These are phyloP conservation scores for Minunthozetes semirufus DNA, from an alignment of 2,888 invertebrate genomes.

Conservation along the genomic window DNA sequence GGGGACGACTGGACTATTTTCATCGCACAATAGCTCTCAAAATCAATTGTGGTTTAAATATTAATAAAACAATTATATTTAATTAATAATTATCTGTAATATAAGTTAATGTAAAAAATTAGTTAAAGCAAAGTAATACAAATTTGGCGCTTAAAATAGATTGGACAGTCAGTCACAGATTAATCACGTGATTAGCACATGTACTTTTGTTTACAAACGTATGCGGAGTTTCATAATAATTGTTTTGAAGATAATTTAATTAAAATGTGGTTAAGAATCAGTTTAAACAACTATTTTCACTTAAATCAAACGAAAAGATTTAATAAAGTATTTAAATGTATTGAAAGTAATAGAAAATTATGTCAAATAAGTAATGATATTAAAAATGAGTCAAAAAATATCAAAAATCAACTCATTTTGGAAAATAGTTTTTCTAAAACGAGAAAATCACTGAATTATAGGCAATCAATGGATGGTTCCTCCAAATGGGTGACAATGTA, in stretches of 20 bases:
- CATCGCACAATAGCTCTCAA: neutral
- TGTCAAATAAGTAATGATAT: slow-evolving; percentile 3
- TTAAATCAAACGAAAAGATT: neutral
- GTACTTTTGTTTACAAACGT: neutral
- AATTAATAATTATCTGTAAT: no score
- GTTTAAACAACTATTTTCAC: neutral
- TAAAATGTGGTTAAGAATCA: neutral
- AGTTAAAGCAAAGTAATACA: no score
- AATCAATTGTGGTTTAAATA: no score
- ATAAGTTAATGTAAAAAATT: no score
- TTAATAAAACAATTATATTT: no score
- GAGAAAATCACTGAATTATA: neutral
- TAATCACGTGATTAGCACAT: neutral
- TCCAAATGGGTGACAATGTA: slow-evolving; percentile 52
- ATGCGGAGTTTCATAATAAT: neutral
- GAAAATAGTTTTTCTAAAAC: slow-evolving; percentile 15
- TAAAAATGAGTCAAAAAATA: neutral
- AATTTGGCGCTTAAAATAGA: neutral
- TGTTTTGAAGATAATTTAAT: neutral
- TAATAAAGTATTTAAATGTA: neutral
- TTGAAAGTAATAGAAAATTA: neutral
- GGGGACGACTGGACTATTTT: slow-evolving; percentile 6
- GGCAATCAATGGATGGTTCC: neutral
- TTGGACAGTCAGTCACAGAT: neutral
- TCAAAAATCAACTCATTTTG: neutral